phyloP scores from a whole-genome alignment of 92 coral and sea anemone species.

The Parazoanthus atlanticus region DNA sequence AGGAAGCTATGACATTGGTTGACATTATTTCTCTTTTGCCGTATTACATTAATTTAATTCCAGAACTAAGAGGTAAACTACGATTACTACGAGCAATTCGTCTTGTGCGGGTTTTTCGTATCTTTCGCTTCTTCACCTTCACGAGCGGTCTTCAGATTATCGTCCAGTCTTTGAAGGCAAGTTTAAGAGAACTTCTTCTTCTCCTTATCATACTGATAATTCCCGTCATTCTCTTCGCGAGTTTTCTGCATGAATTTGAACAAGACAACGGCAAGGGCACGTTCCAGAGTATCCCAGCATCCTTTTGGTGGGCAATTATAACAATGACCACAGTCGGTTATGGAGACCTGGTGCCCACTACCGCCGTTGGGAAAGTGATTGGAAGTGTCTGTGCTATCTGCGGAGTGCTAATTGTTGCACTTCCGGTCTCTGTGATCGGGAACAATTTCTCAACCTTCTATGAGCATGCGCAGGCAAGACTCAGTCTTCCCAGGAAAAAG shows the following conservation, averaged over 20 bases:
- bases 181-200: constrained; percentile 82
- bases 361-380: constrained; percentile 73
- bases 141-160: constrained; percentile 96
- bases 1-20: constrained; percentile 89
- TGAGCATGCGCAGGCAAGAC: constrained; percentile 98
- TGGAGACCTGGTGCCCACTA: constrained; percentile 86
- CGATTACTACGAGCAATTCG: constrained; percentile 77
- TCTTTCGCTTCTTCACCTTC: constrained; percentile 85
- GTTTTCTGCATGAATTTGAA: constrained; percentile 83
- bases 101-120: constrained; percentile 86
- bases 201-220: constrained; percentile 81
- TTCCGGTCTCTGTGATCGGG: constrained; percentile 98
- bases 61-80: background rate
- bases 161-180: constrained; percentile 94
- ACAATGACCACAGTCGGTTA: constrained; percentile 99
- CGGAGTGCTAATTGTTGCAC: constrained; percentile 94
- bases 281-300: constrained; percentile 82
- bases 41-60: constrained; percentile 63
- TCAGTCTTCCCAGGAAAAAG: constrained; percentile 91
- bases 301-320: constrained; percentile 99
- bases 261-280: constrained; percentile 44
- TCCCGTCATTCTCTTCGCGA: constrained; percentile 89
- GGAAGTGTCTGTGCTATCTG: constrained; percentile 95
- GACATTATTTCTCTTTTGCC: constrained; percentile 87
- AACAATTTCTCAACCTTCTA: constrained; percentile 93